Conservation (phyloP, 92 coral and sea anemone genomes). For the Zoanthus solanderi region DNA sequence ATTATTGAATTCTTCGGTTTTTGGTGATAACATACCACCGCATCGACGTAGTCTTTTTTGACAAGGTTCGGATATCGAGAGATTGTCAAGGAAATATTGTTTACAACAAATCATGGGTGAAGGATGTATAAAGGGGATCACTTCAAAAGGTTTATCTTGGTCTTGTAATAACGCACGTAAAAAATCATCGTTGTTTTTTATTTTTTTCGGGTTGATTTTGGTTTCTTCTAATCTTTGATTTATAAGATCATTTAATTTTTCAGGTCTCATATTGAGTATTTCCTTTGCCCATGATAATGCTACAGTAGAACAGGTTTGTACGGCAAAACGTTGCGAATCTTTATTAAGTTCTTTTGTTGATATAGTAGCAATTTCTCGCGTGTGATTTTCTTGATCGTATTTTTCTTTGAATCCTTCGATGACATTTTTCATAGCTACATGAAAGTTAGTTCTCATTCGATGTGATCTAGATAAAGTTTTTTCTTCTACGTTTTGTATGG, state of each 20-base stretch:
- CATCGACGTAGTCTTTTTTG: neutral
- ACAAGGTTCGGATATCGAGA: neutral
- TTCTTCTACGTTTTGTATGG: neutral
- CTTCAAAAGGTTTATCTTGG: neutral
- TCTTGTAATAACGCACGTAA: neutral
- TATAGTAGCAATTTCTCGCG: neutral
- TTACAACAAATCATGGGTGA: neutral
- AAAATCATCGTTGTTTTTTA: neutral
- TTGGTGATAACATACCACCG: neutral
- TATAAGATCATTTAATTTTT: neutral
- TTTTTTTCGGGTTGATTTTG: too few relatives aligned
- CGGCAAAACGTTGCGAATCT: neutral
- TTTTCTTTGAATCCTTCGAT: neutral
- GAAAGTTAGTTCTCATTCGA: neutral
- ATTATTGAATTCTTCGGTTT: neutral
- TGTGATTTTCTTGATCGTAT: neutral
- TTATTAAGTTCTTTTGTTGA: neutral
- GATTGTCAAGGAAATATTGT: neutral
- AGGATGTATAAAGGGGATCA: neutral
- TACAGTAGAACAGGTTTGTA: neutral
- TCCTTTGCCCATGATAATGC: neutral
- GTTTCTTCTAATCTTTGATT: neutral
- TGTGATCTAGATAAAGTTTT: neutral
- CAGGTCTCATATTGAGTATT: neutral
- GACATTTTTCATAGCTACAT: neutral